phyloP scores from a whole-genome alignment of 2,888 invertebrate species.

The Dicyrtoma fusca region DNA sequence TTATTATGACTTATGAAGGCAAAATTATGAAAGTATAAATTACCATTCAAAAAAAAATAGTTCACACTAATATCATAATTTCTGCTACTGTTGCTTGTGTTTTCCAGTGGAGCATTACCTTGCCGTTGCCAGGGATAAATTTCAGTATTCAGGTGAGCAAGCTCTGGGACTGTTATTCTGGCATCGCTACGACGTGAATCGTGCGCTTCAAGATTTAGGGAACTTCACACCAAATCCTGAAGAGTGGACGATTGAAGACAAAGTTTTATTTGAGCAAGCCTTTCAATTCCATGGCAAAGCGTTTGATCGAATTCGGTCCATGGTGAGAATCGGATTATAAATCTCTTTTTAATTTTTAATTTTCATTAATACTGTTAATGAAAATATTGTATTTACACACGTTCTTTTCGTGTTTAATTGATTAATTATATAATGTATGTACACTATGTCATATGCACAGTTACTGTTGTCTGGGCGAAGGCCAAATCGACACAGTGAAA shows the following conservation, averaged over 20 bases:
- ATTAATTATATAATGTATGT: no score
- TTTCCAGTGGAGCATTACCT: conserved; percentile 90
- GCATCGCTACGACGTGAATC: conserved; percentile 94
- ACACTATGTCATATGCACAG: conserved; percentile 65
- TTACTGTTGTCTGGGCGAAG: no score
- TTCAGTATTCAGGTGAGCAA: conserved; percentile 96
- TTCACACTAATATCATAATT: no score
- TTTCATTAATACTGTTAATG: no score
- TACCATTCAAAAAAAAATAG: no score
- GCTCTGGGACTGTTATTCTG: conserved; percentile 97
- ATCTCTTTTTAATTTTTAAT: no score
- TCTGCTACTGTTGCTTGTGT: no score
- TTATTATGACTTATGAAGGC: no score
- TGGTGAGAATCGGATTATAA: conserved; percentile 73
- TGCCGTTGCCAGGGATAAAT: conserved; percentile 91
- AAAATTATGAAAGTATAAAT: no score
- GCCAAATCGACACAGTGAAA: no score
- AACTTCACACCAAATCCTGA: conserved; percentile 98
- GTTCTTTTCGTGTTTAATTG: no score
- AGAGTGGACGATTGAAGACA: conserved; percentile 98
- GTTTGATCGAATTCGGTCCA: conserved; percentile 94
- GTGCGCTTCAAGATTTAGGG: conserved; percentile 88
- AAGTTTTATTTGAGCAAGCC: conserved; percentile 96
- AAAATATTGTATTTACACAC: no score
- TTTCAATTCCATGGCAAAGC: conserved; percentile 98